Evolutionary conservation across 1,140 invertebrate species (phyloP).

Genomic region (Magallana angulata): DNA sequence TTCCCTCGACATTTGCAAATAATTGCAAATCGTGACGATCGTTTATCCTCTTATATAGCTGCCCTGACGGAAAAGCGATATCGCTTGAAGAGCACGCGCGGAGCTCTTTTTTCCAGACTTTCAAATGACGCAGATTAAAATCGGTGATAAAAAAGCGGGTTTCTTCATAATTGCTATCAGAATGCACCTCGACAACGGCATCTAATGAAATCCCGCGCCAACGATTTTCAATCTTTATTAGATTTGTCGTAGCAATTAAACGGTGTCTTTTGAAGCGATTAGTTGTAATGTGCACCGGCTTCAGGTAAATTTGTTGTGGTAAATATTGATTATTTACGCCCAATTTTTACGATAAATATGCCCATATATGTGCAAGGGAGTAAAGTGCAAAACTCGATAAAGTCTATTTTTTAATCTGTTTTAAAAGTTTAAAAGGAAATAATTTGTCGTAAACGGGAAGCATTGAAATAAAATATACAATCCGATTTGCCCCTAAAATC

Average conservation of each 20-base stretch:
- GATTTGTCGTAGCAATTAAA: slow-evolving; percentile 12
- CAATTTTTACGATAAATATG: too few relatives aligned
- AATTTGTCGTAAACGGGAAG: too few relatives aligned
- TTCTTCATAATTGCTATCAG: slow-evolving; percentile 5
- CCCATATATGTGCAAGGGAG: too few relatives aligned
- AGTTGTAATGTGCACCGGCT: background rate
- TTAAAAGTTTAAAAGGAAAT: too few relatives aligned
- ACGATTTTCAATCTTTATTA: background rate
- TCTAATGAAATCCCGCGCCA: background rate
- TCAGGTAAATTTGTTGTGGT: too few relatives aligned
- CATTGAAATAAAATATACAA: too few relatives aligned
- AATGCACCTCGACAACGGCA: background rate
- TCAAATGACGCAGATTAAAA: slow-evolving; percentile 25
- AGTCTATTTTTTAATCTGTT: too few relatives aligned
- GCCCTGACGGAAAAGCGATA: slow-evolving; percentile 34
- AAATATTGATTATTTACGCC: too few relatives aligned
- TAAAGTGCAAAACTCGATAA: too few relatives aligned
- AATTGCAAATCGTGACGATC: slow-evolving; percentile 30
- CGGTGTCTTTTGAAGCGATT: background rate
- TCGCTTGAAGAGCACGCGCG: background rate
- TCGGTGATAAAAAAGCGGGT: background rate
- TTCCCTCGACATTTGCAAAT: slow-evolving; percentile 28
- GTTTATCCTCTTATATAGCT: slow-evolving; percentile 18
- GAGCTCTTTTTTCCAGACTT: slow-evolving; percentile 32
- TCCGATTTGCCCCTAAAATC: too few relatives aligned